Evolutionary conservation across 1,140 invertebrate species (phyloP), one percentile per base, ranked within the genome.

Genomic region (Linepithema humile): DNA sequence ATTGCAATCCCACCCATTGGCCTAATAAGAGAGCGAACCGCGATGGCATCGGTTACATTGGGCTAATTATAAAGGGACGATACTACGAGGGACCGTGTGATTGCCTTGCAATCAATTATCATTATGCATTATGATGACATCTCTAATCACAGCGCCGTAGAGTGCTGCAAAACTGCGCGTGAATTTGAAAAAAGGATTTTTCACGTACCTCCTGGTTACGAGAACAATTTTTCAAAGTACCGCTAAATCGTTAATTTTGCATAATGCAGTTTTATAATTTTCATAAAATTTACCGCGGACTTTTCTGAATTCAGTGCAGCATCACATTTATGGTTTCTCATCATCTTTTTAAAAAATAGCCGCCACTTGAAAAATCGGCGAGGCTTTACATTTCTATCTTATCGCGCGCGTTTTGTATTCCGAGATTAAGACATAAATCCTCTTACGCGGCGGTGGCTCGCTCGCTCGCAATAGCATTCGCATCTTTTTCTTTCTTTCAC

Each of bases 51-150:
- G 62, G 75, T 78, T 80, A 70, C 75, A 70, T 80, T 70, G 64
- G 23, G 35, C 64, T 69, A 80, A 69, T 80, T 80, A 80, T 80
- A 70, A 80, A 55, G 64, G 75, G 45, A 78, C 43, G 62, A 69
- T 32, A 35, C 64, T 67, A 83, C 59, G 40, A 59, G 29, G n/a
- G n/a, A 82, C 69, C 48, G 67, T 75, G 35, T 50, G 57, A 85
- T 85, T 78, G 77, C 77, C 50, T 55, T 38, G 75, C 74, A 48
- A 70, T 85, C 73, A 69, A 85, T 85, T 60, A 55, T 72, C 57
- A 43, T n/a, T 45, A 26, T 40, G 38, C 45, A n/a, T 48, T 67
- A 53, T 72, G 43, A 50, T 35, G 45, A 43, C 48, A 35, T 17
- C 29, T 26, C 23, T 32, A 15, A 43, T 40, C 10, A 40, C 17